phyloP scores from a whole-genome alignment of 2,113 vertebrate species.

The Nerophis lumbriciformis region DNA sequence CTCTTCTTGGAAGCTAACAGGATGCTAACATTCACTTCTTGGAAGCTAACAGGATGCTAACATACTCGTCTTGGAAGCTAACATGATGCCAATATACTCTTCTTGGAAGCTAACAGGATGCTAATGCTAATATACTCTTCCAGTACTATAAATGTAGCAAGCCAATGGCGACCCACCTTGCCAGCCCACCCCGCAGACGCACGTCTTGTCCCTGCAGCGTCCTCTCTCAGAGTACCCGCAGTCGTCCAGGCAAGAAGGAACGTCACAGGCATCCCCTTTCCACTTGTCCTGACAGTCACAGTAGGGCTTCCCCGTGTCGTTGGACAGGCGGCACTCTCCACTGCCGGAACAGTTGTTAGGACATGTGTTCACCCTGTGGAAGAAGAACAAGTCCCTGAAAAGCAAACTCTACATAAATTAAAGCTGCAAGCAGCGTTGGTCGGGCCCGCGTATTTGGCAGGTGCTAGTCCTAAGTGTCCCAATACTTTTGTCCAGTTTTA shows the following conservation, averaged over 20 bases:
- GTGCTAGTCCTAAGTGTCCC: too few species aligned
- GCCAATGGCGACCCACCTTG: conserved; percentile 74
- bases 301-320: conserved; percentile 58
- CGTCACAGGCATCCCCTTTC: conserved; percentile 89
- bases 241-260: conserved; percentile 76
- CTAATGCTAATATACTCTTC: too few species aligned
- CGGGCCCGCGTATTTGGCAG: too few species aligned
- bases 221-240: conserved; percentile 81
- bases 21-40: too few species aligned
- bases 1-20: too few species aligned
- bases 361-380: conserved; percentile 82
- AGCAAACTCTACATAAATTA: conserved; percentile 9
- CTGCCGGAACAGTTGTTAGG: conserved; percentile 89
- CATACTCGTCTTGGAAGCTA: too few species aligned
- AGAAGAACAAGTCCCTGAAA: neutral
- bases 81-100: too few species aligned
- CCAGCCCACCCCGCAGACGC: conserved; percentile 80
- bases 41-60: too few species aligned
- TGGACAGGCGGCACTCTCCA: conserved; percentile 77
- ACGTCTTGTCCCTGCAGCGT: conserved; percentile 70
- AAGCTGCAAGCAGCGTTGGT: too few species aligned
- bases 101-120: too few species aligned
- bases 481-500: too few species aligned
- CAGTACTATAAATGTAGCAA: too few species aligned
- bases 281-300: conserved; percentile 82